phyloP scores from a whole-genome alignment of 2,113 vertebrate genomes.

The Myrmecobius fasciatus region DNA sequence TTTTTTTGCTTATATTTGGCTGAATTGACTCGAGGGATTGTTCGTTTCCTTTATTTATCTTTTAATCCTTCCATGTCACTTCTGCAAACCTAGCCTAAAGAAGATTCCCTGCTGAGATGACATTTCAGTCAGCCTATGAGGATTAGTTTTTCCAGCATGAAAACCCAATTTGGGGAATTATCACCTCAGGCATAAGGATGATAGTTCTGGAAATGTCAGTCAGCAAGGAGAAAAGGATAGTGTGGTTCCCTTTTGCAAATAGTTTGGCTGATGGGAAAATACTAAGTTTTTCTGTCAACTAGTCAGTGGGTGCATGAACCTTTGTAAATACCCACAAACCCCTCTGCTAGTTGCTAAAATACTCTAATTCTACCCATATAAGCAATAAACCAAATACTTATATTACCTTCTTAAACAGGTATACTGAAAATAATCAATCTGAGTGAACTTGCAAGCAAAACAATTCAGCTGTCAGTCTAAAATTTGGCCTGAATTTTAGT shows the following conservation, averaged over 20 bases:
- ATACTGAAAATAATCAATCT: slow-evolving; percentile 65
- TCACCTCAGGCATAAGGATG: slow-evolving; percentile 78
- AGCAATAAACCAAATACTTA: slow-evolving; percentile 77
- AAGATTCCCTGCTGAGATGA: slow-evolving; percentile 72
- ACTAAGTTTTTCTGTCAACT: slow-evolving; percentile 62
- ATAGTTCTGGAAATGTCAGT: slow-evolving; percentile 75
- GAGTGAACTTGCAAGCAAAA: not conserved
- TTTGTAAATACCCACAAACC: slow-evolving; percentile 70
- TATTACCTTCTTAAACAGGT: slow-evolving; percentile 66
- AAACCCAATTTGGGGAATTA: slow-evolving; percentile 78
- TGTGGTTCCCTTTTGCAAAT: slow-evolving; percentile 65
- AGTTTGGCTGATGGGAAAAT: slow-evolving; percentile 74
- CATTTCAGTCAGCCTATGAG: slow-evolving; percentile 72
- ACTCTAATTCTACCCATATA: slow-evolving; percentile 75
- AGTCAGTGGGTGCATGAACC: slow-evolving; percentile 65
- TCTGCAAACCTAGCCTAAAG: slow-evolving; percentile 62
- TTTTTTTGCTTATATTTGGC: slow-evolving; percentile 63
- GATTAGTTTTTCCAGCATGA: slow-evolving; percentile 61
- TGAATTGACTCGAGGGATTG: slow-evolving; percentile 73
- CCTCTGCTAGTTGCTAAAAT: slow-evolving; percentile 70
- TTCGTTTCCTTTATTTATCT: slow-evolving; percentile 74
- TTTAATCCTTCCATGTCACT: slow-evolving; percentile 76
- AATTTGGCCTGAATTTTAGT: slow-evolving; percentile 33
- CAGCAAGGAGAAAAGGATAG: slow-evolving; percentile 69
- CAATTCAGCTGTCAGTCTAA: slow-evolving; percentile 36